Evolutionary conservation across 2,113 vertebrate species (phyloP).

Genomic region (Callorhinus ursinus): DNA sequence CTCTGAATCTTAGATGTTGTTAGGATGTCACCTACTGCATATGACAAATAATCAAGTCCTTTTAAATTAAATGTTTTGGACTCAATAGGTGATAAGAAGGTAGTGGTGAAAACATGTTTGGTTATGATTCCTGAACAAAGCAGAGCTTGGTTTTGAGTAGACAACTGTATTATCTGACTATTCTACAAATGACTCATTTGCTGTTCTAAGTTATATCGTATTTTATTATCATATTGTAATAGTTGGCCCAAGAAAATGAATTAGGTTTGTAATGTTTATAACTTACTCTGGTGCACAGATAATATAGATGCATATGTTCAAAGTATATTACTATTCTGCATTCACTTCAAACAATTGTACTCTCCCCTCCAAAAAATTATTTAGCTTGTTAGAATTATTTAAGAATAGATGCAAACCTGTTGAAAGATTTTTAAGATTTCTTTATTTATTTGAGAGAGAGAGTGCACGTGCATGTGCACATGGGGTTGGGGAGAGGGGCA

Average conservation of each 20-base stretch:
- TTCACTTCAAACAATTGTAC: constrained; percentile 21
- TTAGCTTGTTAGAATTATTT: constrained; percentile 1
- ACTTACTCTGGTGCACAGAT: background rate
- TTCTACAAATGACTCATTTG: background rate
- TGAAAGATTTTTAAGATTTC: background rate
- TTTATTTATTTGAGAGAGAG: background rate
- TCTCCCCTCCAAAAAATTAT: background rate
- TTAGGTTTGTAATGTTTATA: background rate
- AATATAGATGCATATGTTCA: background rate
- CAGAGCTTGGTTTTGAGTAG: background rate
- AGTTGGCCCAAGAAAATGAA: background rate
- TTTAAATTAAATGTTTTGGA: background rate
- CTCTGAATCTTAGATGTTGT: background rate
- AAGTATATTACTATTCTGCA: background rate
- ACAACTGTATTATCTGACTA: background rate
- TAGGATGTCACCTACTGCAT: background rate
- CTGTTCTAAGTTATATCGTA: background rate
- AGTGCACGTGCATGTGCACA: background rate
- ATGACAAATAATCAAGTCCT: background rate
- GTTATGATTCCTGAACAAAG: background rate
- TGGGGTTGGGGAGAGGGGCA: background rate
- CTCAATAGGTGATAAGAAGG: background rate
- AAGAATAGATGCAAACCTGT: background rate
- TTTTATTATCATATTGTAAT: background rate
- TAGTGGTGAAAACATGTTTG: background rate